Evolutionary conservation across 1,140 invertebrate genomes (phyloP).

Genomic region (Wasmannia auropunctata): DNA sequence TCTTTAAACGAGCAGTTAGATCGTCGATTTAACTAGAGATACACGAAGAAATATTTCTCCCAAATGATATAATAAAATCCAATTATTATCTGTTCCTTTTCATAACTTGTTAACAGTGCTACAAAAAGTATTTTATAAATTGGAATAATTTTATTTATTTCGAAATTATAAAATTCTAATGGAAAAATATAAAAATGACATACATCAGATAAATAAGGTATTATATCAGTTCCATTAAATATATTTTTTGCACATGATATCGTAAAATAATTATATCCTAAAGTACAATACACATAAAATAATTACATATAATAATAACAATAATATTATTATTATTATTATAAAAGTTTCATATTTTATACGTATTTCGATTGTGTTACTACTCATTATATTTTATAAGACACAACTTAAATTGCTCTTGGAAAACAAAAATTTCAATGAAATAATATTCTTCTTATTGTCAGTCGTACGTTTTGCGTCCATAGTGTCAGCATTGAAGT

Average conservation of each 20-base stretch:
- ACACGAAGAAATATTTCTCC: background rate
- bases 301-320: background rate
- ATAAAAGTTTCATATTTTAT: background rate
- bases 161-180: background rate
- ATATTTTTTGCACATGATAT: background rate
- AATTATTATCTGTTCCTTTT: conserved; percentile 12
- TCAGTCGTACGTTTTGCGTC: background rate
- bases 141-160: background rate
- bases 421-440: background rate
- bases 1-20: conserved; percentile 38
- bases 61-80: background rate
- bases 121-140: background rate
- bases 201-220: background rate
- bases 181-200: background rate
- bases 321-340: background rate
- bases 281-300: background rate
- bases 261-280: background rate
- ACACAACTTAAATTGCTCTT: background rate
- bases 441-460: background rate
- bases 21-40: conserved; percentile 34
- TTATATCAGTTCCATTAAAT: background rate
- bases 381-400: background rate
- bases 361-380: background rate
- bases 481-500: background rate
- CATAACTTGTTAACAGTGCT: background rate